phyloP scores from a whole-genome alignment of 2,888 invertebrate species.

The Catocala fraxini region DNA sequence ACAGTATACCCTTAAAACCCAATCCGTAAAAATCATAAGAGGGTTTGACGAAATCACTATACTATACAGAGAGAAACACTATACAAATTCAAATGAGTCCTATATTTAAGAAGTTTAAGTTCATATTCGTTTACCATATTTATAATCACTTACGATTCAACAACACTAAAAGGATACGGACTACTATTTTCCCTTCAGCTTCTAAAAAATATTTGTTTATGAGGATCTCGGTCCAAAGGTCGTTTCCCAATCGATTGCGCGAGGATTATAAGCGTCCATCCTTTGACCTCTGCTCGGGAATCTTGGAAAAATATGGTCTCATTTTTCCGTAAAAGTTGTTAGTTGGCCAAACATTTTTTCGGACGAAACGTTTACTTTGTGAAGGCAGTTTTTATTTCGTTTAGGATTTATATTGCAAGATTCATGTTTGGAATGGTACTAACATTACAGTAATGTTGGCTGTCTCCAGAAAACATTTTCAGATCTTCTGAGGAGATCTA shows the following conservation, averaged over 20 bases:
- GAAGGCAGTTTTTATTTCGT: constrained; percentile 8
- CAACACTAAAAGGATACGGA: constrained; percentile 1
- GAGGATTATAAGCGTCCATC: constrained; percentile 31
- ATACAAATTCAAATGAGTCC: background rate
- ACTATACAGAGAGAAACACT: background rate
- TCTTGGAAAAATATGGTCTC: constrained; percentile 19
- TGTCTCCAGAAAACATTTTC: too few relatives aligned
- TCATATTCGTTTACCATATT: background rate
- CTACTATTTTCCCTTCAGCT: constrained; percentile 11
- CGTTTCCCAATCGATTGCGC: constrained; percentile 27
- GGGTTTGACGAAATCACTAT: background rate
- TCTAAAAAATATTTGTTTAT: constrained; percentile 26
- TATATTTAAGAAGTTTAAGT: background rate
- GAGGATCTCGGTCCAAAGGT: constrained; percentile 18
- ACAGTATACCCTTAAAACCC: background rate
- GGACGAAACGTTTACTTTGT: constrained; percentile 9
- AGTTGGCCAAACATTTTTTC: constrained; percentile 14
- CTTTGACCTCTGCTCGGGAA: constrained; percentile 18
- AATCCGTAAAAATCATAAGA: background rate
- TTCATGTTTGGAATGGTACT: background rate
- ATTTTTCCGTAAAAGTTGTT: constrained; percentile 15
- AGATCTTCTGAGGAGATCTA: too few relatives aligned
- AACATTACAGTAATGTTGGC: too few relatives aligned
- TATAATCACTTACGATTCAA: constrained; percentile 3
- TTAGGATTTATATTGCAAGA: background rate